Base-by-base conservation (phyloP, 2,888 invertebrate genomes). In the Pseudococcus viburni region DNA sequence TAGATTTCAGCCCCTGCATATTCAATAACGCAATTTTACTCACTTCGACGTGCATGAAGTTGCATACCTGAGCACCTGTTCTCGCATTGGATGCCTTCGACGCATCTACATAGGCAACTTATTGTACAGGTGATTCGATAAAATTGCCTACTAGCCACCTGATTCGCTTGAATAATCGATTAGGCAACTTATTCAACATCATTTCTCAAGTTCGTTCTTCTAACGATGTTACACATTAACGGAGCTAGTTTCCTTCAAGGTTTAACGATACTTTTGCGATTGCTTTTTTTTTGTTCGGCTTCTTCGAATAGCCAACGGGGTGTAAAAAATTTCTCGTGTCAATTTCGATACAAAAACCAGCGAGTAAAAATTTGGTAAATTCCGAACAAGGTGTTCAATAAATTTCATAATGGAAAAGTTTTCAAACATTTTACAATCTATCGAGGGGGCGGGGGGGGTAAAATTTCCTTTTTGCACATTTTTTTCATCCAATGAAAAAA, bases 261-360 rank as follows among this genome's bases (percentile, higher is more conserved):
- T n/a, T 55, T 55, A 51, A 51, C 48, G 55, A 55, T 55, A 55
- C n/a, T 55, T 55, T 55, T 55, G n/a, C 55, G 55, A 55, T 55
- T n/a, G 55, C 55, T 55, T 55, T 55, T 55, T 55, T 55, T 55
- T 55, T 55, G 55, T 55, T 55, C n/a, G 55, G 55, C 55, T 55
- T 55, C 55, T 55, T 55, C 17, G 8, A 55, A 55, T 6, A 4
- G 55, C 55, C 55, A 0, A 12, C 48, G 11, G 48, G 55, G 2
- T 17, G 12, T 15, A 8, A n/a, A 55, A 51, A 55, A 55, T 55
- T 33, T 33, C n/a, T 33, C 26, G 3, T 3, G 26, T 33, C 26
- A 33, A 33, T 33, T 55, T 55, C 55, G 48, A 51, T 51, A 51
- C 0, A 51, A 51, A 51, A 42, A 9, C 9, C 8, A 8, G 0